Evolutionary conservation across 2,797 vertebrate genomes (phyloP).

Genomic region (Danio aesculapii): DNA sequence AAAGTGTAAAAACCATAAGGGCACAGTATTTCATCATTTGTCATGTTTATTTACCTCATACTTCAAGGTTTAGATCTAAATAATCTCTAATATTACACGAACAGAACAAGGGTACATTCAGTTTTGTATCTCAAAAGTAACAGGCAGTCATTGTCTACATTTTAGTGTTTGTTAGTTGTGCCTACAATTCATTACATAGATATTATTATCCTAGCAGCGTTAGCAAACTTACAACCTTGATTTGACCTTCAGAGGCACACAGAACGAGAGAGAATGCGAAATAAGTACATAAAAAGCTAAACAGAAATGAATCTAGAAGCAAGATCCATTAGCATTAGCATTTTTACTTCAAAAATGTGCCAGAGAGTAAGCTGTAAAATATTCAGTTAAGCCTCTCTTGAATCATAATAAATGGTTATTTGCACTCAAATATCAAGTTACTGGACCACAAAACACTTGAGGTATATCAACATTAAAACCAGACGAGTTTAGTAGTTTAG

Average conservation of each 20-base stretch:
- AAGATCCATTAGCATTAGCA: neutral
- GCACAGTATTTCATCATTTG: neutral
- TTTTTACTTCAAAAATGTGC: neutral
- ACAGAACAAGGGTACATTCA: constrained; percentile 68
- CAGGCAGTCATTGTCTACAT: constrained; percentile 50
- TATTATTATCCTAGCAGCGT: constrained; percentile 57
- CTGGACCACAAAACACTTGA: constrained; percentile 4
- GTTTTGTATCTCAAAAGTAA: constrained; percentile 43
- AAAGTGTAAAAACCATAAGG: neutral
- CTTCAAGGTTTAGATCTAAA: constrained; percentile 29
- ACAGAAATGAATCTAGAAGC: constrained; percentile 29
- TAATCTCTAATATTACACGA: constrained; percentile 48
- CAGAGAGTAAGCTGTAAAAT: neutral
- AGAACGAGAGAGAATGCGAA: constrained; percentile 20
- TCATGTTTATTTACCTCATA: constrained; percentile 2
- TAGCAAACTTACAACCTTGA: constrained; percentile 58
- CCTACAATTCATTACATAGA: constrained; percentile 45
- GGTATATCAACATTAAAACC: constrained; percentile 26
- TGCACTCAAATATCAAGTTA: neutral
- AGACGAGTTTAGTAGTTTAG: neutral
- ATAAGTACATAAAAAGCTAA: constrained; percentile 33
- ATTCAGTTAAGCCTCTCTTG: neutral
- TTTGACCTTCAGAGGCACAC: constrained; percentile 52
- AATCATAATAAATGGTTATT: constrained; percentile 8
- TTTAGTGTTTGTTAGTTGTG: constrained; percentile 54